These are phyloP conservation scores for Craseonycteris thonglongyai DNA, from an alignment of 2,113 vertebrate species.

Conservation along the genomic window DNA sequence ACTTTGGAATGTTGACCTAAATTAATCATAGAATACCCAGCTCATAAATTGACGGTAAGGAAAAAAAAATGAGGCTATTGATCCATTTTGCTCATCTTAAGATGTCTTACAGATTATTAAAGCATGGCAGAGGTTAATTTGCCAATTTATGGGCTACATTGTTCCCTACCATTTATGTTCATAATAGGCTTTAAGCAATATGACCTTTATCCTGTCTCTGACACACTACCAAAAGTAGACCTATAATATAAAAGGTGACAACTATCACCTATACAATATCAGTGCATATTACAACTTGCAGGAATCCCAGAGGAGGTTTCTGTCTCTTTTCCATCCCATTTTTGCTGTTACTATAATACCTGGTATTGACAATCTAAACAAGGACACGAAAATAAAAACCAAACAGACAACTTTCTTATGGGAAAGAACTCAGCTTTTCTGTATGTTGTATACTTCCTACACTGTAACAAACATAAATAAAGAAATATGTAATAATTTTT, in stretches of 20 bases:
- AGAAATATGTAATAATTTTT: background rate
- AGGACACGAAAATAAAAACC: background rate
- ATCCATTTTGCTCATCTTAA: slow-evolving; percentile 23
- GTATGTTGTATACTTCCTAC: background rate
- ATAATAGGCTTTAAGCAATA: background rate
- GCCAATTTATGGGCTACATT: background rate
- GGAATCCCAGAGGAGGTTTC: background rate
- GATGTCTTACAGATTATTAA: background rate
- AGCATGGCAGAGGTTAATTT: slow-evolving; percentile 14
- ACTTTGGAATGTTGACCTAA: slow-evolving; percentile 20
- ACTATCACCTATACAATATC: background rate
- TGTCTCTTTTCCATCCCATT: background rate
- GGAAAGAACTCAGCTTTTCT: background rate
- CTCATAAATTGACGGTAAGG: slow-evolving; percentile 12
- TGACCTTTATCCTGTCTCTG: slow-evolving; percentile 10
- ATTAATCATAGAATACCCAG: background rate
- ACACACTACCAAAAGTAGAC: background rate
- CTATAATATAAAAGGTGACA: background rate
- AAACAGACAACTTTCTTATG: background rate
- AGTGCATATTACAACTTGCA: background rate
- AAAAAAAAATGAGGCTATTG: background rate
- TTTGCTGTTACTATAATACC: background rate
- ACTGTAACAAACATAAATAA: background rate
- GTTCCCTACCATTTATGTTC: background rate
- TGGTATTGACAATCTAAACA: background rate